Evolutionary conservation across 2,113 vertebrate species (phyloP).

Genomic region (Fulica atra): DNA sequence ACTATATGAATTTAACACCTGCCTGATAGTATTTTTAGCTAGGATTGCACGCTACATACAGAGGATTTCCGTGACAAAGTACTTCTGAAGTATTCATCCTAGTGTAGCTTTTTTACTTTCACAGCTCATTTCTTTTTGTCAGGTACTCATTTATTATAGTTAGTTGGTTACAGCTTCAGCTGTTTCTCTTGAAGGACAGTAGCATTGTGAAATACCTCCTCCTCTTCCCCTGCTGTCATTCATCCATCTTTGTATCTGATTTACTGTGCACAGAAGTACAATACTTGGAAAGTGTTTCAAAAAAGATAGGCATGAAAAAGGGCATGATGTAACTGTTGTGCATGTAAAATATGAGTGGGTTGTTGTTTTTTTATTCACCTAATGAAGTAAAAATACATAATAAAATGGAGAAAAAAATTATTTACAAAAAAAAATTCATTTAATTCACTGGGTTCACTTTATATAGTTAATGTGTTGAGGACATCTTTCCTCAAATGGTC

Average conservation of each 20-base stretch:
- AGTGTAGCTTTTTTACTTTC: slow-evolving; percentile 49
- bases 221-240: slow-evolving; percentile 2
- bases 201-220: slow-evolving; percentile 25
- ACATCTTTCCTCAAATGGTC: background rate
- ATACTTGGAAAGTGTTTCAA: background rate
- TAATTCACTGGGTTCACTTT: background rate
- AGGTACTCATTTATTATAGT: slow-evolving; percentile 53
- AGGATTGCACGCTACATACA: background rate
- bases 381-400: background rate
- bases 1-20: background rate
- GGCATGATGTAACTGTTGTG: background rate
- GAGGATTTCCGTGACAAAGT: background rate
- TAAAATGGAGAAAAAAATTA: background rate
- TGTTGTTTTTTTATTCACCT: background rate
- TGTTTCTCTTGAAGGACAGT: slow-evolving; percentile 66
- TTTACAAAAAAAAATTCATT: background rate
- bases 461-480: background rate
- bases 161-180: slow-evolving; percentile 57
- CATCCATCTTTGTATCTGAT: slow-evolving; percentile 21
- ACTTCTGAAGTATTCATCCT: background rate
- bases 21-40: background rate
- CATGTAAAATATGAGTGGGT: background rate
- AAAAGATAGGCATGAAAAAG: background rate
- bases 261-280: background rate
- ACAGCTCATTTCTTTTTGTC: slow-evolving; percentile 49